These are phyloP conservation scores for Drosophila hamatofila DNA, from an alignment of 2,888 invertebrate species.

Conservation along the genomic window DNA sequence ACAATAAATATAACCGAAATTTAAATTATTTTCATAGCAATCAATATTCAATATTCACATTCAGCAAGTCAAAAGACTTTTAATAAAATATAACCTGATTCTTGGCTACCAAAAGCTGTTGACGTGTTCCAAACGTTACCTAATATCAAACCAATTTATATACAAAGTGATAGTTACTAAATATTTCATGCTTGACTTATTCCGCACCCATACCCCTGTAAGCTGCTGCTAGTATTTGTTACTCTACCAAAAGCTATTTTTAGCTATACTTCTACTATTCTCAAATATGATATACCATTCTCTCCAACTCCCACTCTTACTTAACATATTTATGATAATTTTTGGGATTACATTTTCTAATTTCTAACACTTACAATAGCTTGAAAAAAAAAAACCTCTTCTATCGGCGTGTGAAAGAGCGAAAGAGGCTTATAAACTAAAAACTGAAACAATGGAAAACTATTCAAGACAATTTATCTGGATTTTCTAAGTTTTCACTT, in stretches of 20 bases:
- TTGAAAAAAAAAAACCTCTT: no score
- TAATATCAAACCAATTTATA: neutral
- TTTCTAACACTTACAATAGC: slow-evolving; percentile 4
- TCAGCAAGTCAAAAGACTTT: neutral
- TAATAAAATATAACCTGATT: neutral
- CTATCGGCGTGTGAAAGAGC: neutral
- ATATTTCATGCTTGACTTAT: neutral
- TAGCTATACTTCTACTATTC: neutral
- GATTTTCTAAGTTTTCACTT: slow-evolving; percentile 8
- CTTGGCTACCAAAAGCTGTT: neutral
- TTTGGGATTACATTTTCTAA: slow-evolving; percentile 9
- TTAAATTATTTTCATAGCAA: neutral
- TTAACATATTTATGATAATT: slow-evolving; percentile 15
- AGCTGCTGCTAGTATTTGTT: neutral
- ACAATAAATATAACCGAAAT: neutral
- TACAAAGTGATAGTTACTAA: neutral
- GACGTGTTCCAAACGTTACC: neutral
- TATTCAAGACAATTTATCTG: slow-evolving; percentile 3
- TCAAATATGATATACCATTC: neutral
- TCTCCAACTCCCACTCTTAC: neutral
- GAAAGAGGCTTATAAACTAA: neutral
- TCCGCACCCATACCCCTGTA: neutral
- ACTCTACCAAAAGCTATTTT: neutral
- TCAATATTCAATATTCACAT: neutral
- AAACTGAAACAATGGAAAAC: slow-evolving; percentile 7